These are phyloP conservation scores for Eristalis arbustorum DNA, from an alignment of 2,888 invertebrate genomes.

Conservation along the genomic window DNA sequence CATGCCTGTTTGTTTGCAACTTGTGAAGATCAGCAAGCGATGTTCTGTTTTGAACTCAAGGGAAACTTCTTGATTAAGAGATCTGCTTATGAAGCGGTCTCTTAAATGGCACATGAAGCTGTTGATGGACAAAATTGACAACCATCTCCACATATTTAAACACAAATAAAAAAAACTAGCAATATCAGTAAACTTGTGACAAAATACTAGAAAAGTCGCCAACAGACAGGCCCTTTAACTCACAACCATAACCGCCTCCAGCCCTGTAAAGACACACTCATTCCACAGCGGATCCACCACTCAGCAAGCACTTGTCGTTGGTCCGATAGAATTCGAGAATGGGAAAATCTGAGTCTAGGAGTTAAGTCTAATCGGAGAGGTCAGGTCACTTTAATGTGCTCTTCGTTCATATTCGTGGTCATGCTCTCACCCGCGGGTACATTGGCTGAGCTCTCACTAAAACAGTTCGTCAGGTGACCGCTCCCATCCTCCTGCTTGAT, in stretches of 20 bases:
- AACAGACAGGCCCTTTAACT: background rate
- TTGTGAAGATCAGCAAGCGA: background rate
- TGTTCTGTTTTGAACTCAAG: background rate
- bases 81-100: background rate
- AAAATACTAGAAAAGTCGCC: background rate
- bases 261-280: background rate
- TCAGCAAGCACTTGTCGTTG: background rate
- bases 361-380: conserved; percentile 39
- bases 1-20: background rate
- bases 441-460: conserved; percentile 53
- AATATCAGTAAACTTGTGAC: background rate
- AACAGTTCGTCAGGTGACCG: conserved; percentile 63
- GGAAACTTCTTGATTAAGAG: background rate
- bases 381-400: conserved; percentile 70
- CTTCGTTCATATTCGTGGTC: conserved; percentile 64
- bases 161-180: background rate
- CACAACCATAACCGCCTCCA: background rate
- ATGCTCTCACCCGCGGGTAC: conserved; percentile 54
- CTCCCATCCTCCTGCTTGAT: conserved; percentile 62
- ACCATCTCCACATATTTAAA: background rate
- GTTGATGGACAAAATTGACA: background rate
- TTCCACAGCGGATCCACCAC: background rate
- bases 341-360: background rate
- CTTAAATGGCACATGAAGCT: background rate
- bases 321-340: background rate